These are phyloP conservation scores for Ceryle rudis DNA, from an alignment of 2,797 vertebrate species.

Conservation along the genomic window DNA sequence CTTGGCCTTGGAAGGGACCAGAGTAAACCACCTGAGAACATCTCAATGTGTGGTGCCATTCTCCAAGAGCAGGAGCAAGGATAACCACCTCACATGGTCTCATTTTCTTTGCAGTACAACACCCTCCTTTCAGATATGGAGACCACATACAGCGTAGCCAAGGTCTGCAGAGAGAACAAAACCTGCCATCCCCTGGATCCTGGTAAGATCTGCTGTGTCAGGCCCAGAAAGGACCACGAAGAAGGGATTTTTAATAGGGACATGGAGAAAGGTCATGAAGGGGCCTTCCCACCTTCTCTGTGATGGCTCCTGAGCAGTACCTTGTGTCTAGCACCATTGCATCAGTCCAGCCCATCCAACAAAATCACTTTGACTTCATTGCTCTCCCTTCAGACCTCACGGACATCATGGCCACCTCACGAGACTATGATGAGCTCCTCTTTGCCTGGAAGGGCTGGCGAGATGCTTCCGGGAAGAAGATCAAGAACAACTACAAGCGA, in stretches of 20 bases:
- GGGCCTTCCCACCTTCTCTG: not conserved
- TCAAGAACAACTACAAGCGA: conserved; percentile 85
- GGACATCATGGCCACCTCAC: conserved; percentile 88
- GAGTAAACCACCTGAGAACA: not conserved
- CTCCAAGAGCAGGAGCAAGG: not conserved
- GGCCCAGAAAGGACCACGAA: not conserved
- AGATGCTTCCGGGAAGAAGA: conserved; percentile 86
- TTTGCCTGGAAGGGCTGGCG: conserved; percentile 95
- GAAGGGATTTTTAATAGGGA: not conserved
- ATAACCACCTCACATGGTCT: not conserved
- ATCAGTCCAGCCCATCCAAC: not conserved
- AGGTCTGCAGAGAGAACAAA: conserved; percentile 82
- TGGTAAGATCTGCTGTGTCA: conserved; percentile 78
- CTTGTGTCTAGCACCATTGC: not conserved
- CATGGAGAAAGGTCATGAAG: not conserved
- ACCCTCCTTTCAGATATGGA: conserved; percentile 92
- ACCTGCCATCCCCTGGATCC: conserved; percentile 90
- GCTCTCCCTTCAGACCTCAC: conserved; percentile 86
- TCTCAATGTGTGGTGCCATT: not conserved
- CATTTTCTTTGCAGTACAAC: conserved; percentile 85
- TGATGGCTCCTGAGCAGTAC: not conserved
- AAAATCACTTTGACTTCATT: not conserved
- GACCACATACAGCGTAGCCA: conserved; percentile 90
- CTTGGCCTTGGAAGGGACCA: not conserved
- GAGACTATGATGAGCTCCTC: conserved; percentile 88